A percentile compares a stretch with the other conserved stretches of the same genome.
Evolutionary conservation across 1,140 invertebrate genomes (phyloP).

Genomic region (Pomacea maculata): DNA sequence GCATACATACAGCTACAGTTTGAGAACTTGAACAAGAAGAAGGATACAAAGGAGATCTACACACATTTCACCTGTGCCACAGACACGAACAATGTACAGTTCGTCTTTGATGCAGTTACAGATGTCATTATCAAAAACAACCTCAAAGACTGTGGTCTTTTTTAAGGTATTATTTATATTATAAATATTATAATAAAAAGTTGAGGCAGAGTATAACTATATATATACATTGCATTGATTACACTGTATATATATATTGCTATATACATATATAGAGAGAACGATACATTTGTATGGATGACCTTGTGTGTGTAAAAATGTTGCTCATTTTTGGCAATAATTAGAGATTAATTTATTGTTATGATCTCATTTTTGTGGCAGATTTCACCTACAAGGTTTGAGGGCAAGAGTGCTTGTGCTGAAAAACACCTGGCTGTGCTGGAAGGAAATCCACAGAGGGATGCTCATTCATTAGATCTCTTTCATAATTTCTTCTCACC

Average conservation of each 20-base stretch:
- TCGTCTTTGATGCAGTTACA: slow-evolving; percentile 99
- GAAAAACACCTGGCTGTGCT: too few relatives aligned
- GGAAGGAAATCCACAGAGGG: too few relatives aligned
- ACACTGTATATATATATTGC: background rate
- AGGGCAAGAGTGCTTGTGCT: too few relatives aligned
- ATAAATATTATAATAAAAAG: too few relatives aligned
- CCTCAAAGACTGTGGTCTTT: slow-evolving; percentile 89
- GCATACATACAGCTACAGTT: slow-evolving; percentile 99
- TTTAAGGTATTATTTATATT: slow-evolving; percentile 62
- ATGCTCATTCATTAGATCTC: too few relatives aligned
- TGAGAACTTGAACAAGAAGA: slow-evolving; percentile 97
- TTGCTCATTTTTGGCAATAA: background rate
- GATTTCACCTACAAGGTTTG: too few relatives aligned
- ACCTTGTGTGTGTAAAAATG: background rate
- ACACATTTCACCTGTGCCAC: slow-evolving; percentile 99
- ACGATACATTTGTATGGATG: background rate
- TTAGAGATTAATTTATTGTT: too few relatives aligned
- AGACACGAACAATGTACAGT: slow-evolving; percentile 99
- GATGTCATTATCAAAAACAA: slow-evolving; percentile 99
- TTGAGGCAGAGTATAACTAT: background rate
- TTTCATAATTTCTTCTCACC: too few relatives aligned
- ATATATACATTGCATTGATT: background rate
- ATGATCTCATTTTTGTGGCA: too few relatives aligned
- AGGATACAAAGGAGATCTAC: slow-evolving; percentile 97
- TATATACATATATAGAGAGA: background rate